These are phyloP conservation scores for Drosophila tsacasi DNA, from an alignment of 1,140 invertebrate genomes.

Conservation along the genomic window DNA sequence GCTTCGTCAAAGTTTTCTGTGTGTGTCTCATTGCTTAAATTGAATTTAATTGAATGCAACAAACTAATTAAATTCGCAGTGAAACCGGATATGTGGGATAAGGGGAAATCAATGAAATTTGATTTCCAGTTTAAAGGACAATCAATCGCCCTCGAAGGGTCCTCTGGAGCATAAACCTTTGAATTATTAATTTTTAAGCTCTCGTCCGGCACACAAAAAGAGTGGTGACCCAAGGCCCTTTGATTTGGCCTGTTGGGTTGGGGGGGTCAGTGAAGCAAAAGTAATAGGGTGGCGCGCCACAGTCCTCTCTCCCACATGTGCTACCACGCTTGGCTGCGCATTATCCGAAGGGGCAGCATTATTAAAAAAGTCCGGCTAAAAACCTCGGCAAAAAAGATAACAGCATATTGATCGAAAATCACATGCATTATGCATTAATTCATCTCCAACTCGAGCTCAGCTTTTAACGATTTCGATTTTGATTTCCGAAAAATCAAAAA, in stretches of 20 bases:
- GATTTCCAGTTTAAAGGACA: slow-evolving; percentile 45
- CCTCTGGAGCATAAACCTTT: slow-evolving; percentile 65
- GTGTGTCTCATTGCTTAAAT: slow-evolving; percentile 45
- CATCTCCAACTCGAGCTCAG: background rate
- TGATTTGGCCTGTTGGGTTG: slow-evolving; percentile 55
- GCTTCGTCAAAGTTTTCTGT: slow-evolving; percentile 51
- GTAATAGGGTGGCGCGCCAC: slow-evolving; percentile 49
- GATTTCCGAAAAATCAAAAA: slow-evolving; percentile 36
- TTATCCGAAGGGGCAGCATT: slow-evolving; percentile 54
- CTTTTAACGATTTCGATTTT: slow-evolving; percentile 16
- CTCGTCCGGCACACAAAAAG: slow-evolving; percentile 28
- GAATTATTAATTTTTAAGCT: slow-evolving; percentile 84
- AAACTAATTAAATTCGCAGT: slow-evolving; percentile 60
- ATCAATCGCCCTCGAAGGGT: slow-evolving; percentile 10
- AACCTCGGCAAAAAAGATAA: slow-evolving; percentile 36
- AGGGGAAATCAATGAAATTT: slow-evolving; percentile 61
- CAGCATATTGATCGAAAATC: slow-evolving; percentile 36
- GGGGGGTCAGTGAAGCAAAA: slow-evolving; percentile 66
- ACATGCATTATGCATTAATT: slow-evolving; percentile 71
- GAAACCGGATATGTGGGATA: background rate
- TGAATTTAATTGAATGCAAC: slow-evolving; percentile 60
- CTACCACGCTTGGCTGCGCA: slow-evolving; percentile 58
- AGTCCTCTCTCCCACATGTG: slow-evolving; percentile 40
- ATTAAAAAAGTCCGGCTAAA: slow-evolving; percentile 44
- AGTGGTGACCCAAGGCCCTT: slow-evolving; percentile 46